phyloP scores from a whole-genome alignment of 2,113 vertebrate genomes.

The Brachyhypopomus gauderio region DNA sequence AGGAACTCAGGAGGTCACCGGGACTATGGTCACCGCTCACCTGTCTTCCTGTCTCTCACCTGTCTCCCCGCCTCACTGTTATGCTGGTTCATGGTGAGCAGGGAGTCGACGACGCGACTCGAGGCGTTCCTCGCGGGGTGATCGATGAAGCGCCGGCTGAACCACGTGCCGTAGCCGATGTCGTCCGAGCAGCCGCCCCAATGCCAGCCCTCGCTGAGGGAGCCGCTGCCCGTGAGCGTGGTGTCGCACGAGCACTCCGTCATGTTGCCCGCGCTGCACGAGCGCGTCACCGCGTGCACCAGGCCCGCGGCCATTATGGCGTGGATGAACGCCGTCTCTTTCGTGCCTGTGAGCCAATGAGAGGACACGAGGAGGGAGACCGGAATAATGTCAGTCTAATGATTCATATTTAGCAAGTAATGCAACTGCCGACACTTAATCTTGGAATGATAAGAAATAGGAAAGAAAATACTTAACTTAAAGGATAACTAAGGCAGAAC shows the following conservation, averaged over 20 bases:
- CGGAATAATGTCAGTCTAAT: background rate
- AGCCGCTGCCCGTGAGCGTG: constrained; percentile 75
- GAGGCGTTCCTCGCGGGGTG: constrained; percentile 69
- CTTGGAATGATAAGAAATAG: too few relatives aligned
- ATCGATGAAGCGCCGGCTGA: constrained; percentile 94
- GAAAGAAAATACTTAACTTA: too few relatives aligned
- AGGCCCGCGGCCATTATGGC: constrained; percentile 89
- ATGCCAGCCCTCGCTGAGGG: constrained; percentile 84
- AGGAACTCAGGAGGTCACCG: background rate
- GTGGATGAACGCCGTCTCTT: constrained; percentile 90
- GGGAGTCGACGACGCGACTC: constrained; percentile 60
- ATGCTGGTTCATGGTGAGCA: constrained; percentile 84
- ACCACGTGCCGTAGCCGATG: constrained; percentile 86
- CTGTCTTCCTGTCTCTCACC: constrained; percentile 69
- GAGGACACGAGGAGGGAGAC: background rate
- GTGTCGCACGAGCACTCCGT: constrained; percentile 90
- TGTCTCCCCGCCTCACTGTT: constrained; percentile 93
- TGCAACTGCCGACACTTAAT: too few relatives aligned
- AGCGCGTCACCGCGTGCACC: constrained; percentile 87
- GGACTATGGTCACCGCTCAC: background rate
- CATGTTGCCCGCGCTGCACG: constrained; percentile 90
- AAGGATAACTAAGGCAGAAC: too few relatives aligned
- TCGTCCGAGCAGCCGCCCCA: constrained; percentile 97
- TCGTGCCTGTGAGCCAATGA: constrained; percentile 80
- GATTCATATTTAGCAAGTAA: too few relatives aligned